These are phyloP conservation scores for Diorhabda sublineata DNA, from an alignment of 1,140 invertebrate genomes.

Conservation along the genomic window DNA sequence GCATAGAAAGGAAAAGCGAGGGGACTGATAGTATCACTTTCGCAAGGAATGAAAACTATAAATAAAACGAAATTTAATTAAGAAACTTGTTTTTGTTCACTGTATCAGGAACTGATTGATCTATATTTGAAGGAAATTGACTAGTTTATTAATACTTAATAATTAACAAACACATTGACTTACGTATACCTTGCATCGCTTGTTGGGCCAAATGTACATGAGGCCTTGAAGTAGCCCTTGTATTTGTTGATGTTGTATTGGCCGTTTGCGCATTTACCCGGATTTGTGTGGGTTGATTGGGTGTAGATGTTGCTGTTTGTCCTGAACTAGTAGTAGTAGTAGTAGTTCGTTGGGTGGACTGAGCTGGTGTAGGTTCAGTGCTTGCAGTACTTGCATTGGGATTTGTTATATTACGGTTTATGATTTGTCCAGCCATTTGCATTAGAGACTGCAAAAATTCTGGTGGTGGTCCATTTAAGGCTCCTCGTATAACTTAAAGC, in stretches of 20 bases:
- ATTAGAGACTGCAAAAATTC: constrained; percentile 60
- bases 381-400: constrained; percentile 22
- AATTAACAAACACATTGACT: background rate
- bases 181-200: constrained; percentile 39
- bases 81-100: no score
- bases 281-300: constrained; percentile 50
- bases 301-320: constrained; percentile 18
- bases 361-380: constrained; percentile 14
- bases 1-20: no score
- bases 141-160: no score
- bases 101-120: no score
- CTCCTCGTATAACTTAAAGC: constrained; percentile 45
- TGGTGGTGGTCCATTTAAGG: constrained; percentile 45
- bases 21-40: no score
- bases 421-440: constrained; percentile 47
- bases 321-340: constrained; percentile 26
- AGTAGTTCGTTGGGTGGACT: constrained; percentile 16
- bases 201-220: constrained; percentile 55
- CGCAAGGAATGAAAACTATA: no score
- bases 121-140: no score
- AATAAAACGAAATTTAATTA: no score
- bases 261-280: constrained; percentile 56
- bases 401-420: constrained; percentile 12
- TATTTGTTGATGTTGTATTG: constrained; percentile 64
- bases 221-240: constrained; percentile 59